phyloP scores from a whole-genome alignment of 2,113 vertebrate genomes.

The Pyrgilauda ruficollis region DNA sequence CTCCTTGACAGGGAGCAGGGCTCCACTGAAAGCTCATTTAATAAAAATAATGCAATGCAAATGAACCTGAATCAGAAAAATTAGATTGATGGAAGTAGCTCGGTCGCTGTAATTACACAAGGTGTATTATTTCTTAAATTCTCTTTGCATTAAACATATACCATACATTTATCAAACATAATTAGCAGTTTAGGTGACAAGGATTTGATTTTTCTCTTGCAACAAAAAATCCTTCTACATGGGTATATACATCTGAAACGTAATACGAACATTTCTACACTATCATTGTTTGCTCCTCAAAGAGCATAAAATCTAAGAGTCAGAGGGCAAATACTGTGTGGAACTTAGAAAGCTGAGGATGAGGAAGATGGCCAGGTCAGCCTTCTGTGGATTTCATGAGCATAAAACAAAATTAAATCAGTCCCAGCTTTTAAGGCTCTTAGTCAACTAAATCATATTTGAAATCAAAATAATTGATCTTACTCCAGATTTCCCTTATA shows the following conservation, averaged over 20 bases:
- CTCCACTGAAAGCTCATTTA: constrained; percentile 71
- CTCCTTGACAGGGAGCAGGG: constrained; percentile 51
- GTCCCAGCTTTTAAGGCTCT: constrained; percentile 71
- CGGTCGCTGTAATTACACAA: constrained; percentile 78
- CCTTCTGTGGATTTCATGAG: constrained; percentile 61
- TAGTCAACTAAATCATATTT: constrained; percentile 64
- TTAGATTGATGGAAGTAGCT: constrained; percentile 78
- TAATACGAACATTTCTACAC: constrained; percentile 47
- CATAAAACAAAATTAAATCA: constrained; percentile 69
- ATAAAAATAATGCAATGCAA: constrained; percentile 79
- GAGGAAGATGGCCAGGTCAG: constrained; percentile 42
- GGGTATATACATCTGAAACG: constrained; percentile 51
- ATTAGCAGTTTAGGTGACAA: constrained; percentile 85
- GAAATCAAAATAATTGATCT: constrained; percentile 65
- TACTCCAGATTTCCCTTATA: constrained; percentile 47
- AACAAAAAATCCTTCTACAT: constrained; percentile 71
- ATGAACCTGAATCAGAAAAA: constrained; percentile 75
- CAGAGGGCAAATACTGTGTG: background rate
- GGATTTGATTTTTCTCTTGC: constrained; percentile 79
- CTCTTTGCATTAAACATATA: constrained; percentile 80
- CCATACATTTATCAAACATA: constrained; percentile 83
- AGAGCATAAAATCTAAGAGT: background rate
- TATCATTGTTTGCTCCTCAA: constrained; percentile 62
- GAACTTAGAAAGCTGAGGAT: constrained; percentile 12
- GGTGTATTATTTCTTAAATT: constrained; percentile 82